Conservation (phyloP, 2,113 vertebrate genomes). For the Larimichthys crocea region DNA sequence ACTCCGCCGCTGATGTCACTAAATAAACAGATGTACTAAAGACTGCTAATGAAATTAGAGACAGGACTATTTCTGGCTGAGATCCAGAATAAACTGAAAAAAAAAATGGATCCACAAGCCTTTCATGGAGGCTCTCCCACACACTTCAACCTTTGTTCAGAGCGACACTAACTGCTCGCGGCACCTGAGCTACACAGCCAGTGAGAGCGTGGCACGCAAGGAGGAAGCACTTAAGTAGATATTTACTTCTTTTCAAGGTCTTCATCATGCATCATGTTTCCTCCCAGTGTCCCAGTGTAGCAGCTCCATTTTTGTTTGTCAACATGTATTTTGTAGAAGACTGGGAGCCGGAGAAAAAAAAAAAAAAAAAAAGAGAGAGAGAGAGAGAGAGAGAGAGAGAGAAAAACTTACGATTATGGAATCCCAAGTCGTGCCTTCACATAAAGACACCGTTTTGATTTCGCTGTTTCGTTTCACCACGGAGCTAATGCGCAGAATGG, state of each 20-base stretch:
- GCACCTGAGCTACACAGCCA: slow-evolving; percentile 41
- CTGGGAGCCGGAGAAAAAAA: not conserved
- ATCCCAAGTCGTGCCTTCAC: slow-evolving; percentile 25
- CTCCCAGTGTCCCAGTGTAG: slow-evolving; percentile 12
- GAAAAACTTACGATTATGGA: slow-evolving; percentile 31
- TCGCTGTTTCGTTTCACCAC: slow-evolving; percentile 38
- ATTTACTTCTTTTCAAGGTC: slow-evolving; percentile 62
- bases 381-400: not conserved
- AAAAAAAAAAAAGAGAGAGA: not conserved
- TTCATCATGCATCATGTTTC: slow-evolving; percentile 45
- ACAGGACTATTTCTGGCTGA: slow-evolving; percentile 55
- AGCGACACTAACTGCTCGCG: slow-evolving; percentile 45
- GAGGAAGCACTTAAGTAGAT: slow-evolving; percentile 45
- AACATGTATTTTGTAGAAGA: slow-evolving; percentile 35
- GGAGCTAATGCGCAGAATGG: slow-evolving; percentile 24
- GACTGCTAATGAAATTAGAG: slow-evolving; percentile 63
- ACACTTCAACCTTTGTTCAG: slow-evolving; percentile 39
- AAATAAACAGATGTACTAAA: slow-evolving; percentile 63
- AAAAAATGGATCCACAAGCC: slow-evolving; percentile 30
- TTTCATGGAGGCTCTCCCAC: slow-evolving; percentile 37
- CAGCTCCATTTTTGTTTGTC: slow-evolving; percentile 38
- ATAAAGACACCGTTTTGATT: slow-evolving; percentile 32
- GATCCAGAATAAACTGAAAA: slow-evolving; percentile 42
- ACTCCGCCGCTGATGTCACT: slow-evolving; percentile 48
- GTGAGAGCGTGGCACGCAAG: slow-evolving; percentile 26